Evolutionary conservation across 2,797 vertebrate genomes (phyloP).

Genomic region (Phrynocephalus vlangalii): DNA sequence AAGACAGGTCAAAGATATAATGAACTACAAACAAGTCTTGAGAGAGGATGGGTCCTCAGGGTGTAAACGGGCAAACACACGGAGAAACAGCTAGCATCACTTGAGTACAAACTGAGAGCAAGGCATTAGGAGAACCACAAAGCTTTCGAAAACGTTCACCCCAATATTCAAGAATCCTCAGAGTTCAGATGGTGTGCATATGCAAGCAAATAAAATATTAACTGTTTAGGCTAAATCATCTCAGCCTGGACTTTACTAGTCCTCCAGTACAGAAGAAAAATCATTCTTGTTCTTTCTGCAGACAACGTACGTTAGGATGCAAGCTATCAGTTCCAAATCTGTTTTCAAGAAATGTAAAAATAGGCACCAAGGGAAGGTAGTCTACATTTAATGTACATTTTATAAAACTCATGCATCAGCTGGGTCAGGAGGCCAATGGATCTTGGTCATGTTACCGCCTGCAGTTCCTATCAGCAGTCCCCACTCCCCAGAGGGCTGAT

Average conservation of each 20-base stretch:
- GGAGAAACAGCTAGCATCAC: not conserved
- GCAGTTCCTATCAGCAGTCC: not conserved
- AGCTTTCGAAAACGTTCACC: conserved; percentile 16
- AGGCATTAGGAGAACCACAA: conserved; percentile 16
- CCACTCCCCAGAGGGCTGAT: not conserved
- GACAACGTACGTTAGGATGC: not conserved
- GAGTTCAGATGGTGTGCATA: conserved; percentile 1
- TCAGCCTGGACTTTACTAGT: conserved; percentile 6
- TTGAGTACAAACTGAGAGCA: not conserved
- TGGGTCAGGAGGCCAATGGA: not conserved
- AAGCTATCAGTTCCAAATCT: conserved; percentile 33
- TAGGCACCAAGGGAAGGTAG: not conserved
- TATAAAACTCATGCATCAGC: too few species aligned
- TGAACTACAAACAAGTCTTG: not conserved
- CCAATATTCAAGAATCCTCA: not conserved
- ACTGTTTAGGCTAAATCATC: not conserved
- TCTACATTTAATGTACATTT: not conserved
- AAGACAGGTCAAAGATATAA: not conserved
- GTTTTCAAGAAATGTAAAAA: conserved; percentile 55
- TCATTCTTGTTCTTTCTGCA: not conserved
- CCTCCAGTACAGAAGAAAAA: conserved; percentile 9
- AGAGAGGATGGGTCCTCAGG: not conserved
- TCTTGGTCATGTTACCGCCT: not conserved
- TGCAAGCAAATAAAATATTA: not conserved
- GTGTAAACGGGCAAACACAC: not conserved